These are phyloP conservation scores for Cebidichthys violaceus DNA, from an alignment of 2,113 vertebrate genomes.

Conservation along the genomic window DNA sequence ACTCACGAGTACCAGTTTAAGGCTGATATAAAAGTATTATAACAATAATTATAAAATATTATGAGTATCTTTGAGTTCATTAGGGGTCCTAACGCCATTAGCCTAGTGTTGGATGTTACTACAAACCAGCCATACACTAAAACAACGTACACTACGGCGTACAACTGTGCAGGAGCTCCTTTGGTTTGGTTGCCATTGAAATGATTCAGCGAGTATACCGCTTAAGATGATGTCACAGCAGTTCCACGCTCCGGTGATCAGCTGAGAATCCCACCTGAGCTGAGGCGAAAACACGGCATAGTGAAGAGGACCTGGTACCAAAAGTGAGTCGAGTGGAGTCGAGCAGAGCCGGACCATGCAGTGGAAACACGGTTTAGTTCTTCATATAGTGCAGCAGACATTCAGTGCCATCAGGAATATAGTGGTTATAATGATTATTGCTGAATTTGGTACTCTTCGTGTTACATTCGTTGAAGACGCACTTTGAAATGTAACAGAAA, in stretches of 20 bases:
- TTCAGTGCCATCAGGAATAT: slow-evolving; percentile 31
- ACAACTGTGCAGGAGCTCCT: neutral
- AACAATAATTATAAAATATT: neutral
- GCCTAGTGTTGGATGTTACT: neutral
- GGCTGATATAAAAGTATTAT: neutral
- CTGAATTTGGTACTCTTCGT: neutral
- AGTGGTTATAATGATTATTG: slow-evolving; percentile 13
- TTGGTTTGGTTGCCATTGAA: neutral
- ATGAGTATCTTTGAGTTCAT: neutral
- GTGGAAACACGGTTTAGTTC: neutral
- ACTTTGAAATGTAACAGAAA: neutral
- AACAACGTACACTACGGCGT: neutral
- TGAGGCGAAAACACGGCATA: neutral
- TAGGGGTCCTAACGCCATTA: neutral
- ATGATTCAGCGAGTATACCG: neutral
- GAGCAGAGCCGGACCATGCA: neutral
- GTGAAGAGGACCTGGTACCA: neutral
- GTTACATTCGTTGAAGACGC: neutral
- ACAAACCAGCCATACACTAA: neutral
- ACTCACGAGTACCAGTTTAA: neutral
- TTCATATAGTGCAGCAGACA: slow-evolving; percentile 5
- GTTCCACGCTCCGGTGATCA: neutral
- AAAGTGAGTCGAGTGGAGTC: neutral
- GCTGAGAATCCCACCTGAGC: neutral
- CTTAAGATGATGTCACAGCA: neutral